Percentiles rank a stretch among this genome's conserved stretches.
phyloP scores from a whole-genome alignment of 2,797 vertebrate species.

The Cyprinodon diabolis region DNA sequence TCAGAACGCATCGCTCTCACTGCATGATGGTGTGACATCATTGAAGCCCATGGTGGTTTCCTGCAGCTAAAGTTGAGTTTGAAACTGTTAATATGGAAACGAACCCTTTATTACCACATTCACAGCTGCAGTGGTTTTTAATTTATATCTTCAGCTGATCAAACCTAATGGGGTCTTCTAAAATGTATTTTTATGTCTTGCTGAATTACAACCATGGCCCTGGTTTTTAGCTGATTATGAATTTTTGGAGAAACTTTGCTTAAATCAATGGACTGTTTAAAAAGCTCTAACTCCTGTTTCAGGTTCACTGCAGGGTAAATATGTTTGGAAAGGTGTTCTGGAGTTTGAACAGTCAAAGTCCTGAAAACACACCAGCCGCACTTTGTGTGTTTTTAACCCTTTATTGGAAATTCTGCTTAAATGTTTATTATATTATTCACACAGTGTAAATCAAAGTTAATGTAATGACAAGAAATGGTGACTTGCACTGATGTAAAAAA shows the following conservation, averaged over 20 bases:
- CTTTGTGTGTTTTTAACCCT: neutral
- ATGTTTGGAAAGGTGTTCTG: slow-evolving; percentile 3
- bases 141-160: no score
- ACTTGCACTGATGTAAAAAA: no score
- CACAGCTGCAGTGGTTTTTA: neutral
- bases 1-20: slow-evolving; percentile 35
- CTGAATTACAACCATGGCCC: neutral
- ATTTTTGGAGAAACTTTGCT: neutral
- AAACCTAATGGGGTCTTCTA: neutral
- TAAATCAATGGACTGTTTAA: neutral
- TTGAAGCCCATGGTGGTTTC: neutral
- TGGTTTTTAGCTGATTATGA: neutral
- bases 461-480: no score
- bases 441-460: neutral
- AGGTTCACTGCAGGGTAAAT: slow-evolving; percentile 26
- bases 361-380: neutral
- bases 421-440: neutral
- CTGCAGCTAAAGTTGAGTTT: neutral
- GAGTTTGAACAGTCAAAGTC: slow-evolving; percentile 34
- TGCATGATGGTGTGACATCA: neutral
- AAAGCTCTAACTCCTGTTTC: neutral
- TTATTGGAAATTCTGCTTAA: neutral
- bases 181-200: neutral
- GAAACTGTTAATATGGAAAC: neutral
- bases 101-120: neutral